These are phyloP conservation scores for Acanthosepion esculentum DNA, from an alignment of 2,888 invertebrate species.

Conservation along the genomic window DNA sequence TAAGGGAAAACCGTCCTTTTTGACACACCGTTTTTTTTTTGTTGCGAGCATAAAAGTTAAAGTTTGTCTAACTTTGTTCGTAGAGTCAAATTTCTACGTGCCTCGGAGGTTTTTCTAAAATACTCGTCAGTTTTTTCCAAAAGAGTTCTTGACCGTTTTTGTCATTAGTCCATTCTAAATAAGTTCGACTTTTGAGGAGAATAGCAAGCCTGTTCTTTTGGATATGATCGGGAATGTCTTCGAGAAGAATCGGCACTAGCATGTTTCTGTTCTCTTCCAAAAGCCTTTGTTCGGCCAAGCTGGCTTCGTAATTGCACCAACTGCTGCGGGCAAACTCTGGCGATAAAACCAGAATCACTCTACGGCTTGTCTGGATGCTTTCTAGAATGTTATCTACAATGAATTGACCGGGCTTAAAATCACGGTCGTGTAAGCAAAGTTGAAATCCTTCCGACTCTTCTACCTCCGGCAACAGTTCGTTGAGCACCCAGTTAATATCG, in stretches of 20 bases:
- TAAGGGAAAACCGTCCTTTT: too few relatives aligned
- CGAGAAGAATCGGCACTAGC: conserved; percentile 80
- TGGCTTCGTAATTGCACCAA: conserved; percentile 85
- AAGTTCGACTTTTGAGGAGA: conserved; percentile 82
- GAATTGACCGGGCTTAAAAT: conserved; percentile 83
- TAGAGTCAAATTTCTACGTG: background rate
- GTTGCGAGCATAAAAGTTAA: too few relatives aligned
- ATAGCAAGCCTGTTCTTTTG: conserved; percentile 81
- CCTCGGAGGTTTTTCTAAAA: background rate
- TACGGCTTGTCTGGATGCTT: conserved; percentile 81
- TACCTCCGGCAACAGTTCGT: conserved; percentile 80
- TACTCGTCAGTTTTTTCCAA: conserved; percentile 49
- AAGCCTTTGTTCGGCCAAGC: conserved; percentile 80
- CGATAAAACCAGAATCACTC: conserved; percentile 81
- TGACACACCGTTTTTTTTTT: too few relatives aligned
- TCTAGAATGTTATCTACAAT: conserved; percentile 83
- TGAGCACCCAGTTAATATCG: conserved; percentile 81
- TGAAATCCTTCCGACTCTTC: conserved; percentile 76
- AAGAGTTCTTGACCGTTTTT: conserved; percentile 52
- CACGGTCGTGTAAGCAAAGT: conserved; percentile 82
- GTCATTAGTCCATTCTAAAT: conserved; percentile 79
- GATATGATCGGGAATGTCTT: conserved; percentile 80
- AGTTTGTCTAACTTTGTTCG: background rate
- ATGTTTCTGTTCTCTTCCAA: conserved; percentile 78
- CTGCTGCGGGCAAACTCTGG: conserved; percentile 81